Percentiles rank a stretch among this genome's conserved stretches.
Conservation (phyloP, 2,888 invertebrate species). For the Steinernema carpocapsae region DNA sequence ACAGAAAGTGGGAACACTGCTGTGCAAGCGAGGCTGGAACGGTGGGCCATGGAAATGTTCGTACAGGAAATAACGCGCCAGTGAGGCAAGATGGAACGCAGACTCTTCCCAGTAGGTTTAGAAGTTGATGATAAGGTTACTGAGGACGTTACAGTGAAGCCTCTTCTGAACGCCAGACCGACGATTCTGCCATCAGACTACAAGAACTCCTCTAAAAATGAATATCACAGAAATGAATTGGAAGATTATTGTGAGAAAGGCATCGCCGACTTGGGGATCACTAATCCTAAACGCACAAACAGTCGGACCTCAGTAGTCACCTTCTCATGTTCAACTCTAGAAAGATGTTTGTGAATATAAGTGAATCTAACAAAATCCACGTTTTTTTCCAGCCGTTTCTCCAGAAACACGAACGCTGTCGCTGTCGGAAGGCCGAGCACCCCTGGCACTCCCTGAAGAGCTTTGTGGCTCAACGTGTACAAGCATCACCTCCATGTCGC, state of each 20-base stretch:
- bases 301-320: slow-evolving; percentile 49
- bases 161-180: slow-evolving; percentile 34
- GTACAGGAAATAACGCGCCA: neutral
- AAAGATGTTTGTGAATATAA: slow-evolving; percentile 45
- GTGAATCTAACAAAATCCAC: neutral
- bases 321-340: slow-evolving; percentile 55
- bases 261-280: slow-evolving; percentile 12
- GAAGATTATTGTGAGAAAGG: slow-evolving; percentile 49
- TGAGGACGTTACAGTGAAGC: slow-evolving; percentile 32
- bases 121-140: neutral
- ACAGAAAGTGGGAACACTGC: slow-evolving; percentile 46
- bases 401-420: slow-evolving; percentile 33
- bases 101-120: slow-evolving; percentile 44
- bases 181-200: slow-evolving; percentile 36
- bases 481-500: slow-evolving; percentile 41
- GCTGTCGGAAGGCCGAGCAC: slow-evolving; percentile 49
- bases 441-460: slow-evolving; percentile 61
- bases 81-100: slow-evolving; percentile 44
- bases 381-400: slow-evolving; percentile 41
- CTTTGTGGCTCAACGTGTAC: slow-evolving; percentile 51
- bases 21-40: slow-evolving; percentile 34
- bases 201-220: neutral
- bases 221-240: slow-evolving; percentile 37
- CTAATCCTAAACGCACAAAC: slow-evolving; percentile 31
- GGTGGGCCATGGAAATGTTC: slow-evolving; percentile 28